Evolutionary conservation across 2,888 invertebrate genomes (phyloP).

Genomic region (Chalcis sispes): DNA sequence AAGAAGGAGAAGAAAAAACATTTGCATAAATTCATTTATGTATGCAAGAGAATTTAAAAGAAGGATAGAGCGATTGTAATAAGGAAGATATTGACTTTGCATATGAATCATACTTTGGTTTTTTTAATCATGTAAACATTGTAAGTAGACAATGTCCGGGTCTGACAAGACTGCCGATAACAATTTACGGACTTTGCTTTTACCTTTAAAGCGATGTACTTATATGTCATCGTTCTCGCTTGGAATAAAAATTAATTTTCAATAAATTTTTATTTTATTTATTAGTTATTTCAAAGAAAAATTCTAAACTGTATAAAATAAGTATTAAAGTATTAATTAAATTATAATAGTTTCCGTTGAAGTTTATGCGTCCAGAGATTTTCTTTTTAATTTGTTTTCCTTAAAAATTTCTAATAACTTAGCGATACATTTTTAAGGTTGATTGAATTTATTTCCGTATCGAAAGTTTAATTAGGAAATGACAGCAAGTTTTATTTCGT

Average conservation of each 20-base stretch:
- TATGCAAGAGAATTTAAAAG: background rate
- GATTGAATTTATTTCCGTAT: slow-evolving; percentile 38
- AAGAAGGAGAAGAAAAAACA: too few relatives aligned
- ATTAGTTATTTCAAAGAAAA: too few relatives aligned
- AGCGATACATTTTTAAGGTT: slow-evolving; percentile 16
- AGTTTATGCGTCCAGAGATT: too few relatives aligned
- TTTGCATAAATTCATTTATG: background rate
- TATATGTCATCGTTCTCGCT: background rate
- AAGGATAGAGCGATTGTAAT: background rate
- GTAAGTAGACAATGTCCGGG: slow-evolving; percentile 11
- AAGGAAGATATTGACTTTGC: background rate
- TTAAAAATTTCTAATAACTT: too few relatives aligned
- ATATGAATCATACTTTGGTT: background rate
- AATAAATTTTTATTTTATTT: too few relatives aligned
- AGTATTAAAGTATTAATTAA: background rate
- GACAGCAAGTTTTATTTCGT: slow-evolving; percentile 11
- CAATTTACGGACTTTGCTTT: background rate
- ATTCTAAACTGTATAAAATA: slow-evolving; percentile 18
- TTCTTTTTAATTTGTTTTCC: too few relatives aligned
- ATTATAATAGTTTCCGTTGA: too few relatives aligned
- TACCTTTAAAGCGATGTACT: background rate
- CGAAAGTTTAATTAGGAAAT: slow-evolving; percentile 37
- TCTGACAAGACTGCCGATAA: background rate
- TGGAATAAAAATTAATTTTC: too few relatives aligned
- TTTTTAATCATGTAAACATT: slow-evolving; percentile 6